A percentile compares a stretch with the other conserved stretches of the same genome.
These are phyloP conservation scores for Zaprionus nigranus DNA, from an alignment of 1,140 invertebrate species.

Conservation along the genomic window DNA sequence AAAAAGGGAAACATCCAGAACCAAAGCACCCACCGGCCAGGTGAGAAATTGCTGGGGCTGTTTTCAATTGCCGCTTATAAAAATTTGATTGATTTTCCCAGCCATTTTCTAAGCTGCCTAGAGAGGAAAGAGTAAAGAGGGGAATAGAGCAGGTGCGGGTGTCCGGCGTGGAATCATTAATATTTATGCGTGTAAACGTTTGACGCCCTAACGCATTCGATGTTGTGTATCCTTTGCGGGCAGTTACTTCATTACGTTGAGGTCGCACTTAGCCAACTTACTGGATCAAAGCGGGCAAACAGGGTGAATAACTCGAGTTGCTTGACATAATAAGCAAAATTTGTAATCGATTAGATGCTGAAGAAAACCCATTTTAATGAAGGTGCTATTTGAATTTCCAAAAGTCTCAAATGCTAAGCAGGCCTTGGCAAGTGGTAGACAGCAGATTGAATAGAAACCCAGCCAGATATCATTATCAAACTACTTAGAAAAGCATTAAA, in stretches of 20 bases:
- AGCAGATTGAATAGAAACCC: neutral
- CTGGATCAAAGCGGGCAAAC: conserved; percentile 26
- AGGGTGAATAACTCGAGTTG: neutral
- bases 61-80: conserved; percentile 50
- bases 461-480: neutral
- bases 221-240: conserved; percentile 6
- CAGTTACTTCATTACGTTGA: conserved; percentile 8
- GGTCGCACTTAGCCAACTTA: conserved; percentile 5
- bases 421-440: neutral
- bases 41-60: conserved; percentile 29
- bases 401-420: neutral
- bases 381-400: neutral
- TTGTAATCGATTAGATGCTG: neutral
- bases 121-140: neutral
- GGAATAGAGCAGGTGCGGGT: too few species aligned
- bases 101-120: conserved; percentile 17
- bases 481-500: neutral
- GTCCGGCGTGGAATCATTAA: conserved; percentile 11
- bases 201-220: conserved; percentile 36
- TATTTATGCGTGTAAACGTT: conserved; percentile 72
- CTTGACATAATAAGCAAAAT: conserved; percentile 5
- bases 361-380: neutral
- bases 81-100: conserved; percentile 55
- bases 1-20: conserved; percentile 20
- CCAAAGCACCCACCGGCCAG: conserved; percentile 8